A percentile compares a stretch with the other conserved stretches of the same genome.
Evolutionary conservation across 2,113 vertebrate genomes (phyloP).

Genomic region (Alethe diademata): DNA sequence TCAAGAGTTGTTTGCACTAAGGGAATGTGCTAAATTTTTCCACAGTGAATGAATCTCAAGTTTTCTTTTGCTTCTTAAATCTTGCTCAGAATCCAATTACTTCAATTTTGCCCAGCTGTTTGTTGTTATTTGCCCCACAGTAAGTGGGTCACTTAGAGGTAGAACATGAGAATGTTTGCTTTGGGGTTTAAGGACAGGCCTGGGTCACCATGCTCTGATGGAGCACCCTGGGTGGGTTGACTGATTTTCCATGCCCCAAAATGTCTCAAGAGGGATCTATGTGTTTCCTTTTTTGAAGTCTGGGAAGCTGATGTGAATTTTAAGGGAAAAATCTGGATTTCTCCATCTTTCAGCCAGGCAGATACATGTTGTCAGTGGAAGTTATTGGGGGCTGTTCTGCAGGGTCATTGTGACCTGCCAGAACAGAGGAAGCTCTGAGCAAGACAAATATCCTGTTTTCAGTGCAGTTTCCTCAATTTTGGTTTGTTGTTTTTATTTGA

Average conservation of each 20-base stretch:
- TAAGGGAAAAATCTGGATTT: not conserved
- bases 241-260: not conserved
- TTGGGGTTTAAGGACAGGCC: not conserved
- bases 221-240: not conserved
- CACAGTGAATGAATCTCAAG: not conserved
- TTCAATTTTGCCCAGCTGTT: not conserved
- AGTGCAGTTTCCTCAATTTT: not conserved
- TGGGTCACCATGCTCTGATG: not conserved
- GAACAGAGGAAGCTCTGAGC: not conserved
- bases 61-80: not conserved
- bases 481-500: not conserved
- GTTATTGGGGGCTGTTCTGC: not conserved
- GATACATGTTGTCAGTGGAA: accelerated
- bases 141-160: not conserved
- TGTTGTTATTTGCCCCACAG: not conserved
- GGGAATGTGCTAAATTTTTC: not conserved
- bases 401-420: not conserved
- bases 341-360: not conserved
- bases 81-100: not conserved
- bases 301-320: not conserved
- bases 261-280: not conserved
- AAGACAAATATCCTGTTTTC: not conserved
- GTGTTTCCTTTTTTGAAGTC: not conserved
- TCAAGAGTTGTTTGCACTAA: not conserved
- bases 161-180: not conserved